phyloP scores from a whole-genome alignment of 1,140 invertebrate species.

The Papilio dardanus region DNA sequence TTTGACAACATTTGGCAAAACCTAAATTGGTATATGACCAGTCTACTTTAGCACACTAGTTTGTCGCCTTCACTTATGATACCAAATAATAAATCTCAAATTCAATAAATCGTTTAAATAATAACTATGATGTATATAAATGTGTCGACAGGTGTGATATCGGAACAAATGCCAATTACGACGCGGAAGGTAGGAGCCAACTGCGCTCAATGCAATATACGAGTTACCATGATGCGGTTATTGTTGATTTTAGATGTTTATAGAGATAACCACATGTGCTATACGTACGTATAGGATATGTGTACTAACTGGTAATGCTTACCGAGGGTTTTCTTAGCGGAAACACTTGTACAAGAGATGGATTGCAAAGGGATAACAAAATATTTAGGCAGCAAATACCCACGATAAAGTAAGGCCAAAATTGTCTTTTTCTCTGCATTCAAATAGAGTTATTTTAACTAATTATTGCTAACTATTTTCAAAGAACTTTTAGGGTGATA shows the following conservation, averaged over 20 bases:
- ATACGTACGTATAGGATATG: too few relatives aligned
- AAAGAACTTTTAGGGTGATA: too few relatives aligned
- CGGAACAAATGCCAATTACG: conserved; percentile 20
- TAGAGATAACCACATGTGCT: too few relatives aligned
- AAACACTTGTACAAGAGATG: too few relatives aligned
- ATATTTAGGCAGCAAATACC: too few relatives aligned
- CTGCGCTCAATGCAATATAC: background rate
- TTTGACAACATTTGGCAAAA: background rate
- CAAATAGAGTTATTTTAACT: too few relatives aligned
- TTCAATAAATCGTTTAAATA: background rate
- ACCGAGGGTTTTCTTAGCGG: too few relatives aligned
- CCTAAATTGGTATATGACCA: background rate
- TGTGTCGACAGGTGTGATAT: conserved; percentile 18
- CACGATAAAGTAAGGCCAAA: too few relatives aligned
- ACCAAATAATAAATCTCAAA: conserved; percentile 11
- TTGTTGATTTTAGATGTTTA: background rate
- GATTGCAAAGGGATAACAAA: too few relatives aligned
- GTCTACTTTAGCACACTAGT: background rate
- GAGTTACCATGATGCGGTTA: background rate
- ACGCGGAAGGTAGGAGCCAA: conserved; percentile 13
- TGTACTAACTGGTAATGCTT: too few relatives aligned
- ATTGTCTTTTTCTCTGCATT: too few relatives aligned
- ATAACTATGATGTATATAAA: conserved; percentile 11
- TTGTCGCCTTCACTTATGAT: background rate
- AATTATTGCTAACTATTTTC: too few relatives aligned